Base-by-base conservation (phyloP, 2,888 invertebrate genomes). In the Athalia rosae region DNA sequence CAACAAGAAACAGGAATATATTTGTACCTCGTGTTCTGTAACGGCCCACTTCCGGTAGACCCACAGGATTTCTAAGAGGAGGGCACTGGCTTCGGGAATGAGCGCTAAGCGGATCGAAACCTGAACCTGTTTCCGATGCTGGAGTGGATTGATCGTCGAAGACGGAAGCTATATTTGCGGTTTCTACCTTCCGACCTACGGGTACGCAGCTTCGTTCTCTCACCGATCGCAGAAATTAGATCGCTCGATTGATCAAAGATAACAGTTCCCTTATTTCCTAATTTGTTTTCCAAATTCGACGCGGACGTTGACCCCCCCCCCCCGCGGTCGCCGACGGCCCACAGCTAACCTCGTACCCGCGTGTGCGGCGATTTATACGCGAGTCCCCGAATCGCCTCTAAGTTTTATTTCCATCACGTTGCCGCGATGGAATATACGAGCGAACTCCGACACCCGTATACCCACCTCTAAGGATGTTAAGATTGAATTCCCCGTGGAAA, bases 171-270 rank as follows among this genome's bases (percentile, higher is more conserved):
- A 45, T 59, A 45, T 50, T 58, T 67, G 73, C 45, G 74, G 71
- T 43, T 78, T 66, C 67, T 79, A 71, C 79, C 79, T 81, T 83
- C 82, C 48, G 58, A 71, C 56, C 82, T 82, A 81, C 79, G 77
- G 79, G 79, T 78, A 76, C n/a, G n/a, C 78, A 69, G 81, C 84
- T 85, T 85, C 86, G 85, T 86, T 83, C 82, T 77, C 81, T 78
- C 79, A 78, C 83, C 82, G 86, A 86, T 86, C 85, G 85, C 80
- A 80, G 83, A 84, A 86, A 84, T 86, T 84, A 84, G 81, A 81
- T 82, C 84, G 83, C 82, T 83, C 80, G 82, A 81, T 80, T 83
- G 83, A 79, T 86, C 86, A 86, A 86, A 86, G 85, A 80, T 80
- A 77, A 61, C 63, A 5, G 41, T 28, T n/a, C 43, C 9, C 62